Evolutionary conservation across 2,888 invertebrate species (phyloP), one percentile per base, ranked within the genome.

Genomic region (Mimas tiliae): DNA sequence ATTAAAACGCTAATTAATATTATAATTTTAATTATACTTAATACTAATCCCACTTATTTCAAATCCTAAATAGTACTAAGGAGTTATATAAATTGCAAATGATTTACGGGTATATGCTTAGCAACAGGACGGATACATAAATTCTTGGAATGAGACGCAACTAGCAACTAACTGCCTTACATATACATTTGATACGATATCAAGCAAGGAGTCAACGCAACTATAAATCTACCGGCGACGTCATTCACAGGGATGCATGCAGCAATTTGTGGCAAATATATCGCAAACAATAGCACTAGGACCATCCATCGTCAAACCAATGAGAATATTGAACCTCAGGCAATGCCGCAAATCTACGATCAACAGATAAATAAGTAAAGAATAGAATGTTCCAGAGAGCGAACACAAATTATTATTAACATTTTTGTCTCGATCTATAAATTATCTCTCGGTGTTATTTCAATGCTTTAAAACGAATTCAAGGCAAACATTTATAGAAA

Each of bases 191-290:
- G 81, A 84, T 84, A 83, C 71, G 80, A 79, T 82, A 85, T 84
- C 82, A 81, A 83, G 78, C 82, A 82, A 84, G 86, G 81, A 89
- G 87, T 89, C 85, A 87, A 89, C 84, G 80, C 79, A 74, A 81
- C 86, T 74, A 89, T 91, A 89, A 90, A 90, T 90, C 85, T 84
- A 80, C 72, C 75, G 78, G 76, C 79, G 78, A 85, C 85, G 90
- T 89, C 90, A 88, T 83, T 78, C 78, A 73, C 85, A 85, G 82
- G 71, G 83, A 78, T 81, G 79, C 82, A 75, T 67, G 75, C 80
- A 82, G 75, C 80, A 82, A 82, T 82, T 84, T 82, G 77, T 76
- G 73, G 69, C 68, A 72, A 78, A 85, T 82, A 82, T 82, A 84
- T 83, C 77, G 74, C 79, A 69, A 74, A 76, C 76, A 74, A 74